Base-by-base conservation (phyloP, 1,140 invertebrate species). In the Chymomyza costata region DNA sequence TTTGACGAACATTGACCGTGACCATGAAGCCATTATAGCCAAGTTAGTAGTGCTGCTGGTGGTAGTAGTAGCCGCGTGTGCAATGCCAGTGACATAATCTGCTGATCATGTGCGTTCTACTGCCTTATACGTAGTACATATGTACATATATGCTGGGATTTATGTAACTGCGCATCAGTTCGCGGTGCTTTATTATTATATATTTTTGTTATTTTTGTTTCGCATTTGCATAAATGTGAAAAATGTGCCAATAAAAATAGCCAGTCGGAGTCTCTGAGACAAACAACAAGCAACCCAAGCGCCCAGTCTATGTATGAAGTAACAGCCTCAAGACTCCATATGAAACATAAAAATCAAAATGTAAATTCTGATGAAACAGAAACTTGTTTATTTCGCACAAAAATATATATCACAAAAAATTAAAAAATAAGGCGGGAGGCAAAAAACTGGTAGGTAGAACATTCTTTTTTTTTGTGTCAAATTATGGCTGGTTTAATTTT, bases 61-160 rank as follows among this genome's bases (percentile, higher is more conserved):
- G 21, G 21, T 25, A 25, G 8, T 25, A 13, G 8, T 10, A 34
- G 10, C 5, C 5, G 25, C 25, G 32, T 6, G 6, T 34, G 32
- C 32, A n/a, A n/a, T 34, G 6, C n/a, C 11, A 15, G 35, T 38
- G 35, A 38, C 35, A 38, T 38, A 38, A 38, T 14, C 35, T 38
- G 10, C 35, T 38, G 14, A 38, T 38, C 8, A 6, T 38, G 10
- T 6, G 10, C 15, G 35, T 16, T 16, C 14, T 38, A 34, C 15
- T 38, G 15, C 15, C n/a, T n/a, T n/a, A n/a, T n/a, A n/a, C n/a
- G n/a, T n/a, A n/a, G n/a, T n/a, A n/a, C n/a, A n/a, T n/a, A n/a
- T n/a, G n/a, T n/a, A n/a, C n/a, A n/a, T n/a, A n/a, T n/a, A n/a
- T 34, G 6, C n/a, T 34, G 32, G 8, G 8, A 6, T 14, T 34